phyloP scores from a whole-genome alignment of 2,888 invertebrate species.

The Nineta flava region DNA sequence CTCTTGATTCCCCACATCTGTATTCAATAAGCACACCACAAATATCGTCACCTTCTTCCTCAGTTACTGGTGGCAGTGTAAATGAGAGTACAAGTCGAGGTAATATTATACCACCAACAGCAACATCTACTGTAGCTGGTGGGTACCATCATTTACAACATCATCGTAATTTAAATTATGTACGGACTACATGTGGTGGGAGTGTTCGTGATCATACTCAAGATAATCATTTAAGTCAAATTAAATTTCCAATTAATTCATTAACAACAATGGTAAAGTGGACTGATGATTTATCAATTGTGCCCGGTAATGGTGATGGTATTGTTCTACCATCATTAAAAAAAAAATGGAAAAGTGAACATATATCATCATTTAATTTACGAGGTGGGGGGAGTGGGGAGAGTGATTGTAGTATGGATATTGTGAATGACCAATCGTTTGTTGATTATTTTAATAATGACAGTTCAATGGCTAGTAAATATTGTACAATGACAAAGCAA shows the following conservation, averaged over 20 bases:
- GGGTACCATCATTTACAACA: too few relatives aligned
- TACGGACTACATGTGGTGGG: too few relatives aligned
- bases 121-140: too few relatives aligned
- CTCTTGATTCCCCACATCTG: conserved; percentile 1
- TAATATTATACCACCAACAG: too few relatives aligned
- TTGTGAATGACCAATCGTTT: neutral
- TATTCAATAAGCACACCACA: neutral
- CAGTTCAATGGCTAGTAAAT: too few relatives aligned
- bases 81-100: too few relatives aligned
- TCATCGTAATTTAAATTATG: too few relatives aligned
- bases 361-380: neutral
- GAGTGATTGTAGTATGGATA: neutral
- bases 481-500: too few relatives aligned
- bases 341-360: neutral
- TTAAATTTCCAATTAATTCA: neutral
- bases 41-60: too few relatives aligned
- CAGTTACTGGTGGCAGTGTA: too few relatives aligned
- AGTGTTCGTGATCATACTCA: neutral
- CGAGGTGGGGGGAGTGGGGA: neutral
- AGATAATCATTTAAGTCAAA: neutral
- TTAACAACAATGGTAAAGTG: neutral
- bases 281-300: conserved; percentile 2
- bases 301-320: neutral
- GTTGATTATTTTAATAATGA: too few relatives aligned
- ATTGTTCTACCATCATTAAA: neutral